Base-by-base conservation (phyloP, 2,113 vertebrate species). In the Pristiophorus japonicus region DNA sequence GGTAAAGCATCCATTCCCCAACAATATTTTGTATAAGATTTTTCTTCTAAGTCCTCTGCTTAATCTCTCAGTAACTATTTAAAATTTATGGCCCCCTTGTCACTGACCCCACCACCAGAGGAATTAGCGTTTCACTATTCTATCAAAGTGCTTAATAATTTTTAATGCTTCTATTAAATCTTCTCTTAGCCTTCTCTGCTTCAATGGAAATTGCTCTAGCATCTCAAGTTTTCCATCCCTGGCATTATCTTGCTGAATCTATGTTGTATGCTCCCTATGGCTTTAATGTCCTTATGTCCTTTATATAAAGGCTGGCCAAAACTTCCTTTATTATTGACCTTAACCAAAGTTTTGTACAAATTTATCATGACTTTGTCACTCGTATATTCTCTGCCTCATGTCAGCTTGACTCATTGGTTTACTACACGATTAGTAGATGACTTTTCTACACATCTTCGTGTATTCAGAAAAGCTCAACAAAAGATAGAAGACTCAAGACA, bases 381-480 rank as follows among this genome's bases (percentile, higher is more conserved):
- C 0, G 6, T 42, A 18, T 42, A 59, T 11, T 59, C 38, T 42
- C 27, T 73, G 38, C n/a, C 38, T 42, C 7, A 38, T 22, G n/a
- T 81, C 4, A 42, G 78, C 14, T 81, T 22, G 78, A 6, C 18
- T 42, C 38, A 20, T n/a, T n/a, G n/a, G n/a, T 99, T 99, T 96
- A 99, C 99, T 95, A 99, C 99, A 96, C 98, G 99, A 96, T 98
- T 99, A 96, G 99, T 99, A 97, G 99, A 99, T 96, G 99, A 99
- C 96, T 99, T 99, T 96, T 99, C 99, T 96, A 99, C 99, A 95
- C 99, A 99, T 97, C 98, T 99, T 96, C 98, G 99, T 96, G 98
- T 99, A 97, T 99, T 99, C 96, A 98, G 99, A 97, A 99, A 99
- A 98, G 98, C 99, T 97, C 99, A 99, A 96, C 99, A 99, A 97